These are phyloP conservation scores for Regulus satrapa DNA, from an alignment of 2,113 vertebrate species.

Conservation along the genomic window DNA sequence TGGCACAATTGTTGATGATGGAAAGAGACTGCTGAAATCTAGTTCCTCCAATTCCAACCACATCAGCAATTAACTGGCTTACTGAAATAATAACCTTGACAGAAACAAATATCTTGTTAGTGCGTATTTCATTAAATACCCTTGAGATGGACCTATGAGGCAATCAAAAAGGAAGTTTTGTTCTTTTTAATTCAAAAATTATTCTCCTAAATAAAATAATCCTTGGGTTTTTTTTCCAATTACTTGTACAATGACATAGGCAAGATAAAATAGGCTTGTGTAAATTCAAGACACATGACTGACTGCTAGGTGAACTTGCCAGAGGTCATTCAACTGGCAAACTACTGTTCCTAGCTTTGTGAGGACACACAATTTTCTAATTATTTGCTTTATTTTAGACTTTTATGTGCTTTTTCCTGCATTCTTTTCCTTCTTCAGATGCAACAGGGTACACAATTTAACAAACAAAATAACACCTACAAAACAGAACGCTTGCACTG, in stretches of 20 bases:
- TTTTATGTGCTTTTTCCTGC: neutral
- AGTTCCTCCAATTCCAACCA: slow-evolving; percentile 95
- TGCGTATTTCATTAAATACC: neutral
- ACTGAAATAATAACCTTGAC: slow-evolving; percentile 95
- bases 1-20: slow-evolving; percentile 98
- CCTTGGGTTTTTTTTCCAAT: neutral
- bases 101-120: slow-evolving; percentile 26
- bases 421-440: neutral
- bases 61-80: slow-evolving; percentile 96
- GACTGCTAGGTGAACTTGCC: neutral
- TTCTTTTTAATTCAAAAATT: neutral
- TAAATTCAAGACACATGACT: neutral
- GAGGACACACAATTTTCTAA: neutral
- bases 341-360: neutral
- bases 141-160: neutral
- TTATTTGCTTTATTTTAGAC: neutral
- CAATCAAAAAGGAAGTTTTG: neutral
- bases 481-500: neutral
- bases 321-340: neutral
- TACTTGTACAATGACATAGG: neutral
- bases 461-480: neutral
- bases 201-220: neutral
- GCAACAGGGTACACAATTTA: neutral
- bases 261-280: neutral
- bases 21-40: slow-evolving; percentile 97